Conservation (phyloP, 2,113 vertebrate genomes). For the Otus sunia region DNA sequence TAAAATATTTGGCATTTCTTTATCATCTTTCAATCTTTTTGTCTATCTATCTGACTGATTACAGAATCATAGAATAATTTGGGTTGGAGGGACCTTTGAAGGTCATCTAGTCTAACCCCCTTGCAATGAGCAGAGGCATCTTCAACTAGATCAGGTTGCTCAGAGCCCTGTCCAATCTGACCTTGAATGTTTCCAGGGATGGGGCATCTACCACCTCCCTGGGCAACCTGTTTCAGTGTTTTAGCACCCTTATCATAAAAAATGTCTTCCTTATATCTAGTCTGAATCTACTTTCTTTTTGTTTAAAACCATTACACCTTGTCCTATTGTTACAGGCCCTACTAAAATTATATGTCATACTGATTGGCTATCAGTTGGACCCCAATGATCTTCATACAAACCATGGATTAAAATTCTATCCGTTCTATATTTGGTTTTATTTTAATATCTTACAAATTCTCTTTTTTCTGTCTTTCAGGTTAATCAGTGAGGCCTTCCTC, state of each 20-base stretch:
- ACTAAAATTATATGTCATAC: not conserved
- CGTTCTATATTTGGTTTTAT: not conserved
- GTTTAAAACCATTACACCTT: not conserved
- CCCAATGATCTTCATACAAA: not conserved
- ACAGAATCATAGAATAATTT: not conserved
- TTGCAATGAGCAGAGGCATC: not conserved
- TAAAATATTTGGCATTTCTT: not conserved
- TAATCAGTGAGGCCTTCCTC: not conserved
- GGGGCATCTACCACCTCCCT: not conserved
- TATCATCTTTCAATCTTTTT: not conserved
- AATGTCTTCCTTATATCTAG: not conserved
- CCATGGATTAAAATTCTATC: not conserved
- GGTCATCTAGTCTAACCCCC: not conserved
- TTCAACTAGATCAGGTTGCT: not conserved
- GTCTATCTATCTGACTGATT: not conserved
- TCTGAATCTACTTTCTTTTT: not conserved
- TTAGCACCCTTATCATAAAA: not conserved
- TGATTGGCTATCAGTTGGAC: not conserved
- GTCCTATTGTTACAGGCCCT: not conserved
- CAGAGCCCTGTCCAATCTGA: not conserved
- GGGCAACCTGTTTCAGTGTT: not conserved
- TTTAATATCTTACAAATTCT: not conserved
- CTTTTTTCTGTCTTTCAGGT: not conserved
- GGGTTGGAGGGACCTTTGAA: not conserved
- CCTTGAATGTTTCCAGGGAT: not conserved